Evolutionary conservation across 2,888 invertebrate genomes (phyloP).

Genomic region (Linyphia triangularis): DNA sequence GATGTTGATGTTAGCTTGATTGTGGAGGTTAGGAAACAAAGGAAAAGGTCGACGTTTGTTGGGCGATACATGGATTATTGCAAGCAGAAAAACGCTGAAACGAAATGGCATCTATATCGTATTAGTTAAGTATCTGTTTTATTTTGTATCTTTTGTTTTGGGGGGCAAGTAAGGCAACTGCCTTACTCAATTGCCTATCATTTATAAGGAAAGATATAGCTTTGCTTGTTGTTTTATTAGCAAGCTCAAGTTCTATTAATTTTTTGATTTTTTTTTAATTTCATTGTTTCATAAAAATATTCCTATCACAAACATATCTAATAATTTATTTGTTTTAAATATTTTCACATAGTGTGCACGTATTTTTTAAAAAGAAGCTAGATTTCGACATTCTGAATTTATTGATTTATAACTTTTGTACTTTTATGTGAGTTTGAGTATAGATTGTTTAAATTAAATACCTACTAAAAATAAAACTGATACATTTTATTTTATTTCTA

Average conservation of each 20-base stretch:
- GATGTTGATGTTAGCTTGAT: slow-evolving; percentile 65
- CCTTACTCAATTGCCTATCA: neutral
- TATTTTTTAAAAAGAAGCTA: too few species aligned
- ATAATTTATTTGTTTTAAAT: too few species aligned
- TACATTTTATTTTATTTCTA: too few species aligned
- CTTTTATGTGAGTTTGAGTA: too few species aligned
- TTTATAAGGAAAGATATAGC: neutral
- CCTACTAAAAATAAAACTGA: too few species aligned
- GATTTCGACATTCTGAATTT: too few species aligned
- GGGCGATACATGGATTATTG: neutral
- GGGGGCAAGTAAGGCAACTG: neutral
- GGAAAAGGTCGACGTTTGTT: neutral
- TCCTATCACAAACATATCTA: too few species aligned
- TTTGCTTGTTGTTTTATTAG: neutral
- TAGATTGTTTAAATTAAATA: too few species aligned
- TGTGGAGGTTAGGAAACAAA: slow-evolving; percentile 32
- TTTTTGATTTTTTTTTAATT: too few species aligned
- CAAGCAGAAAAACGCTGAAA: neutral
- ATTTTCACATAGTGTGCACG: too few species aligned
- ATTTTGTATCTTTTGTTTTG: neutral
- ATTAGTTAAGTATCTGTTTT: neutral
- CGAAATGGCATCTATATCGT: neutral
- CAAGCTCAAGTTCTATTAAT: neutral
- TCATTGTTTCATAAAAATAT: too few species aligned
- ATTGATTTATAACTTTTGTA: too few species aligned